Conservation (phyloP, 2,888 invertebrate species). For the Tribolium freemani region DNA sequence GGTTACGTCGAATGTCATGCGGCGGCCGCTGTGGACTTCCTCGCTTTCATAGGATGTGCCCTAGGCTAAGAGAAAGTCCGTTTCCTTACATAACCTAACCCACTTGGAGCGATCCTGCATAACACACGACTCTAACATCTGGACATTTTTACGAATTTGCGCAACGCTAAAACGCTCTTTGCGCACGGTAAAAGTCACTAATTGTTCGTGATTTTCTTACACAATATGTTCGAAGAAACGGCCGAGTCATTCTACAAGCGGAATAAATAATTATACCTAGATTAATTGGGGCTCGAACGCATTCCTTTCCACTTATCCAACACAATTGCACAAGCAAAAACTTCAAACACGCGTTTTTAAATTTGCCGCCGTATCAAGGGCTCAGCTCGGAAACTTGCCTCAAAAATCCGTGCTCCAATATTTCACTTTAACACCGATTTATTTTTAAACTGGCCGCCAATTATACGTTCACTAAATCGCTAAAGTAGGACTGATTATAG, state of each 20-base stretch:
- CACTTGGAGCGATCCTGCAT: constrained; percentile 46
- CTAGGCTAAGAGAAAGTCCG: constrained; percentile 54
- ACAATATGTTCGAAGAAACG: constrained; percentile 10
- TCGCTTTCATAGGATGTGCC: constrained; percentile 52
- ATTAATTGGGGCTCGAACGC: not conserved
- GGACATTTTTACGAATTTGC: not conserved
- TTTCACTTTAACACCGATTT: too few species aligned
- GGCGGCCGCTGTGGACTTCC: constrained; percentile 23
- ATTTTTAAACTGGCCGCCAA: too few species aligned
- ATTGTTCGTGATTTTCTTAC: constrained; percentile 4
- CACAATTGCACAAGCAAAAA: not conserved
- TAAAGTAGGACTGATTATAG: too few species aligned
- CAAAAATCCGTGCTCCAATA: too few species aligned
- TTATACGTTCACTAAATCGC: too few species aligned
- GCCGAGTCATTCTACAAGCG: constrained; percentile 10
- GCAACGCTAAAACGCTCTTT: not conserved
- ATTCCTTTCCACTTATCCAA: not conserved
- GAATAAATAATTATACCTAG: not conserved
- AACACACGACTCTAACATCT: constrained; percentile 5
- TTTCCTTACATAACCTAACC: constrained; percentile 56
- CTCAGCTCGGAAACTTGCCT: not conserved
- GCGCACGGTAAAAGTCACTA: constrained; percentile 4
- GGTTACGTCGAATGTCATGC: constrained; percentile 3
- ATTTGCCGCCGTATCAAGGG: not conserved
- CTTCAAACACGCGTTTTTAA: not conserved